Evolutionary conservation across 1,140 invertebrate species (phyloP), one percentile per base, ranked within the genome.

Genomic region (Bombus breviceps): DNA sequence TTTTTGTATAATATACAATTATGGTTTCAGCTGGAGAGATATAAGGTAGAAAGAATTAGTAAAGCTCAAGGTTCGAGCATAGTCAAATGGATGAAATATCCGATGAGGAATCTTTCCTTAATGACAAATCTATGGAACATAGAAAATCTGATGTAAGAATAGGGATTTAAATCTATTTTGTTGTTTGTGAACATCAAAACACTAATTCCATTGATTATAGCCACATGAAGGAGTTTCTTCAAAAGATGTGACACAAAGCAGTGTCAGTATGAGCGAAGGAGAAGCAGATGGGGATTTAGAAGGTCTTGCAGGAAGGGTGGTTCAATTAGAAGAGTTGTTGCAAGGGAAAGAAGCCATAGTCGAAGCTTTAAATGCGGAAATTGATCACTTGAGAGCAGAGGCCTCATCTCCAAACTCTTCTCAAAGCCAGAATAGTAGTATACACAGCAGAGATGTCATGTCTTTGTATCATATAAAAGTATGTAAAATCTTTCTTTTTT

Each of bases 241-340:
- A 4, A 89, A 90, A 71, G 93, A 94, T 66, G 77, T 94, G 41
- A 94, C 93, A 2, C 89, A 94, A 39, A 94, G 93, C 37, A 94
- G 93, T 37, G 90, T 94, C 25, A 94, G 93, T n/a, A 93, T 95
- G 90, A 95, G 94, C 41, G 95, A 95, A 87, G 94, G 94, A 71
- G 95, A 95, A 82, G 94, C 92, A 12, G 94, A 95, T 82, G 92
- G 89, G n/a, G 94, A 95, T 80, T 88, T 95, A 25, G 94, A 95
- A 80, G 93, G 93, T 28, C 92, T 95, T 76, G 93, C 94, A 13
- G 94, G 93, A 57, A 92, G 94, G 66, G 93, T 95, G 0, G 94
- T 93, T 43, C 92, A 93, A 79, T 86, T 95, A 25, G 91, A 94
- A 86, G 93, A 95, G 75, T 64, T 93, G 64, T 81, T 95, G 10